These are phyloP conservation scores for Prorops nasuta DNA, from an alignment of 1,140 invertebrate genomes.

Conservation along the genomic window DNA sequence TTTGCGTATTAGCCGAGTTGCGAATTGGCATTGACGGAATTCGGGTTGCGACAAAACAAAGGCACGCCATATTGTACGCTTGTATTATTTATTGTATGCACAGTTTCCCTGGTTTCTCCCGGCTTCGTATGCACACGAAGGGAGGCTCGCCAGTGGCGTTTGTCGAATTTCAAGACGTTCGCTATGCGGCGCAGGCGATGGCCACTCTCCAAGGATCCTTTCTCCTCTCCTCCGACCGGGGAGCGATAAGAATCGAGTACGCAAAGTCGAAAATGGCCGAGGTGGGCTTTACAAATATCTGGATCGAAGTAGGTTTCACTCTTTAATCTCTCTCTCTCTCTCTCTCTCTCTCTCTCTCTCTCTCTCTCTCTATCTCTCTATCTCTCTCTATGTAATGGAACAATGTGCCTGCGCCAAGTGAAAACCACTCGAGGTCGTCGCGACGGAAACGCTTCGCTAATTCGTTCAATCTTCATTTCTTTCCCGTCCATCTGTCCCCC, in stretches of 20 bases:
- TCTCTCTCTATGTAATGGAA: no score
- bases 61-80: conserved; percentile 52
- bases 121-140: conserved; percentile 95
- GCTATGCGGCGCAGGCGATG: conserved; percentile 87
- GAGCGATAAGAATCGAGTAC: conserved; percentile 96
- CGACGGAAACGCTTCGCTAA: no score
- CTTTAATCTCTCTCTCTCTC: no score
- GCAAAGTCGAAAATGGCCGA: conserved; percentile 97
- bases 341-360: not conserved
- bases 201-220: conserved; percentile 89
- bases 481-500: no score
- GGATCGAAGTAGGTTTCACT: conserved; percentile 58
- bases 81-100: conserved; percentile 63
- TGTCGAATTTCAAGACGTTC: conserved; percentile 92
- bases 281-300: conserved; percentile 62
- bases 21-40: no score
- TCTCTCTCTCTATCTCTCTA: no score
- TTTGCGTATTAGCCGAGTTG: no score
- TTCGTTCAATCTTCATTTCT: no score
- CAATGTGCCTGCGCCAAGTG: not conserved
- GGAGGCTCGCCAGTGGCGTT: conserved; percentile 91
- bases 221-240: conserved; percentile 90
- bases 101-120: conserved; percentile 95
- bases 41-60: no score
- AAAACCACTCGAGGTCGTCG: no score